phyloP scores from a whole-genome alignment of 2,113 vertebrate species.

The Catharus minimus region DNA sequence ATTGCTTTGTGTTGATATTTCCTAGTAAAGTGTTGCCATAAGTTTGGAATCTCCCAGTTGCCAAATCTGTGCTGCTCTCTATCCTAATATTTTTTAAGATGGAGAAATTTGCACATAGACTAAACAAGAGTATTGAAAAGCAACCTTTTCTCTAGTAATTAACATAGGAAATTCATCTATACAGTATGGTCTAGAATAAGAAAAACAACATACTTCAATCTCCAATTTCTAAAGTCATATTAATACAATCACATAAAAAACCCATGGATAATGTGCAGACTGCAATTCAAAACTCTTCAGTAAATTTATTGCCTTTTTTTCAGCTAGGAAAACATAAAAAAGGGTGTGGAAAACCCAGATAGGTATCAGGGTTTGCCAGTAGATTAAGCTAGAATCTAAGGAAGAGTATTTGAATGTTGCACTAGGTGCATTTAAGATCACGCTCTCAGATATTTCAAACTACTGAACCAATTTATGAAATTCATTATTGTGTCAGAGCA shows the following conservation, averaged over 20 bases:
- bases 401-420: not conserved
- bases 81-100: not conserved
- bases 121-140: not conserved
- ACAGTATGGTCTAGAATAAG: not conserved
- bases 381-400: not conserved
- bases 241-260: not conserved
- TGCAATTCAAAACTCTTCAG: not conserved
- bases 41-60: not conserved
- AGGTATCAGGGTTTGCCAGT: not conserved
- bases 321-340: not conserved
- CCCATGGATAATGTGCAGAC: not conserved
- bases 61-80: not conserved
- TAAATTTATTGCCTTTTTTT: not conserved
- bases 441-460: not conserved
- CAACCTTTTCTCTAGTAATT: not conserved
- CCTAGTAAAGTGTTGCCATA: not conserved
- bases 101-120: not conserved
- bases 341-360: not conserved
- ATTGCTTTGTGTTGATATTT: not conserved
- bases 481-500: not conserved
- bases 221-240: not conserved
- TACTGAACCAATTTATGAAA: not conserved
- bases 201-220: not conserved
- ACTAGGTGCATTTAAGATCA: not conserved
- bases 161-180: not conserved